Evolutionary conservation across 2,888 invertebrate genomes (phyloP), one percentile per base, ranked within the genome.

Genomic region (Apamea sordens): DNA sequence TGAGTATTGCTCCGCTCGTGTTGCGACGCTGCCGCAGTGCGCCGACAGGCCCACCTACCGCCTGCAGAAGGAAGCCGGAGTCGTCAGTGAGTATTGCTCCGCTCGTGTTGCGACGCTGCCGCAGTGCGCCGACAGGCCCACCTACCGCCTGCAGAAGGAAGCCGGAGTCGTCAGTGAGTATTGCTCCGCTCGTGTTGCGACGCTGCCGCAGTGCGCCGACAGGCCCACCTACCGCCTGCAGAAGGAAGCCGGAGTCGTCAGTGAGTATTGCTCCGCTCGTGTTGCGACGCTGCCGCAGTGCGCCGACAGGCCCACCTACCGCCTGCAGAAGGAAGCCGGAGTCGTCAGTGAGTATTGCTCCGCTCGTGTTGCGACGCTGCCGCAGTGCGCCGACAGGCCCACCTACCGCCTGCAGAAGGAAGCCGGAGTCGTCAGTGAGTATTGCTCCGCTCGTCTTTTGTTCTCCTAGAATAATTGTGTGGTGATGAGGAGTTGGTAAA

Each of bases 171-270:
- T 97, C 90, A 97, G 98, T 98, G 90, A 97, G 97, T 56, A 11
- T 10, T 24, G 53, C n/a, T n/a, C n/a, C n/a, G n/a, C n/a, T n/a
- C n/a, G n/a, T n/a, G n/a, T n/a, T n/a, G 83, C 76, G 8, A 21
- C 21, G 47, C 47, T 1, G 2, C 0, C 0, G 77, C 76, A 5
- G 97, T 99, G 99, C 94, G 95, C 95, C 63, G 97, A 97, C 87
- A 97, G 97, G 93, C 98, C 98, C 63, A 97, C 98, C 72, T 99
- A 98, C 96, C 97, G 97, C 92, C 97, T 99, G 92, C 97, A 98
- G 92, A 98, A 97, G 94, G 97, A 97, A 71, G 86, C 87, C 2
- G 97, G 97, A 32, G 95, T 97, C 71, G 65, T 97, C 90, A 97
- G 98, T 98, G 90, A 97, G 97, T 56, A 11, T 10, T 24, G 53